Conservation (phyloP, 1,140 invertebrate genomes). For the Brachionus plicatilis region DNA sequence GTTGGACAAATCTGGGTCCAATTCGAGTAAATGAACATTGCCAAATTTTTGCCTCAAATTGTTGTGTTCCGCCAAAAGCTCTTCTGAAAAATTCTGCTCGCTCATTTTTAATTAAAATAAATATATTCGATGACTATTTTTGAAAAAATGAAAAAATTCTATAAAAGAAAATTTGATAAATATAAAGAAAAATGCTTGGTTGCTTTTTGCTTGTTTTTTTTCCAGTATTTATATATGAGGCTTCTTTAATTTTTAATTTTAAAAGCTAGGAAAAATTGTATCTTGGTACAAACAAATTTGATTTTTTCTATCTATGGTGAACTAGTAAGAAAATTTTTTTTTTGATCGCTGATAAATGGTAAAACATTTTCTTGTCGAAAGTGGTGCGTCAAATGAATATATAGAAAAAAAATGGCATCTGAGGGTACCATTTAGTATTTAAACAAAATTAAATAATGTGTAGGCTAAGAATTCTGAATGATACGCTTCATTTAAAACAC, state of each 20-base stretch:
- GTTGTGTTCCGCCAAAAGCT: conserved; percentile 14
- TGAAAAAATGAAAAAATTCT: background rate
- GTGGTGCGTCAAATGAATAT: background rate
- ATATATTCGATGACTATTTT: background rate
- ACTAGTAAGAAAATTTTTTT: background rate
- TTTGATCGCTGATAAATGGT: background rate
- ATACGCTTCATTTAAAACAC: background rate
- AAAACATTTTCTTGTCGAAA: background rate
- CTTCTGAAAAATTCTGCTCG: background rate
- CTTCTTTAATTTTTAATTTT: background rate
- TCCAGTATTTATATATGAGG: background rate
- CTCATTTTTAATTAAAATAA: background rate
- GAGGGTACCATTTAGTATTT: background rate
- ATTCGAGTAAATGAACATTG: background rate
- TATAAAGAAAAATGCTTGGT: conserved; percentile 19
- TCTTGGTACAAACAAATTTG: background rate
- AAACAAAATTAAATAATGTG: background rate
- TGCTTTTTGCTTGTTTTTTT: background rate
- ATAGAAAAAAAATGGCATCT: background rate
- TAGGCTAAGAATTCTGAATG: background rate
- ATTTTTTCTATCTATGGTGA: background rate
- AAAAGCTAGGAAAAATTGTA: background rate
- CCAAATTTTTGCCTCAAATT: conserved; percentile 20
- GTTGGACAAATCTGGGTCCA: background rate
- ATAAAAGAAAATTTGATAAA: background rate